A percentile compares a stretch with the other conserved stretches of the same genome.
Conservation (phyloP, 2,888 invertebrate genomes). For the Ichneumon xanthorius region DNA sequence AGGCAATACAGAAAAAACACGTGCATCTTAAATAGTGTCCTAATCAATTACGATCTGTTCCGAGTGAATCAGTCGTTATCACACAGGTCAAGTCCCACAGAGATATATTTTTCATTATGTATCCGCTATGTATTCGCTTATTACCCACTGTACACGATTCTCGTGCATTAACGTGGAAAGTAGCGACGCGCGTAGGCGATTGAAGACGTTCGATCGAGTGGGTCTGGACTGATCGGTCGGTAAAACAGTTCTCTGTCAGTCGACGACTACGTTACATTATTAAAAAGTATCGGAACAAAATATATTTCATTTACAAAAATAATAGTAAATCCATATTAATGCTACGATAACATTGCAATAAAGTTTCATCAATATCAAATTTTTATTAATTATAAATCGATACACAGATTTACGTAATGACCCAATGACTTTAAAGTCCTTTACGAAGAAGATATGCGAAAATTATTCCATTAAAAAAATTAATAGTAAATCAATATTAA, state of each 20-base stretch:
- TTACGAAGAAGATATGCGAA: slow-evolving; percentile 7
- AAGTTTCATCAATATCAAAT: too few relatives aligned
- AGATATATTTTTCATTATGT: neutral
- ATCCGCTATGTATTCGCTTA: neutral
- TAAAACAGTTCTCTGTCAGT: slow-evolving; percentile 21
- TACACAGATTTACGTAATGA: neutral
- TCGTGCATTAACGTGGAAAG: neutral
- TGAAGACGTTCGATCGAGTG: neutral
- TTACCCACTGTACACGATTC: slow-evolving; percentile 20
- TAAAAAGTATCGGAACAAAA: neutral
- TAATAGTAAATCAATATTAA: too few relatives aligned
- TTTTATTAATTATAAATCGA: too few relatives aligned
- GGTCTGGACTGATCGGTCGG: neutral
- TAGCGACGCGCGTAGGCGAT: slow-evolving; percentile 37
- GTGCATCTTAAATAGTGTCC: too few relatives aligned
- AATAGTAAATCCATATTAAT: too few relatives aligned
- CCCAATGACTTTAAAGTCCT: neutral
- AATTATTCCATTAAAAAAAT: too few relatives aligned
- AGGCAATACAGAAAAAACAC: too few relatives aligned
- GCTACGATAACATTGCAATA: too few relatives aligned
- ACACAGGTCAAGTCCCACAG: neutral
- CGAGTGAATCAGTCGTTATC: neutral
- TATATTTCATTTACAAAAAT: neutral
- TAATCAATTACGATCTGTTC: neutral
- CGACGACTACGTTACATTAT: neutral